Evolutionary conservation across 2,888 invertebrate species (phyloP).

Genomic region (Lasioglossum calceatum): DNA sequence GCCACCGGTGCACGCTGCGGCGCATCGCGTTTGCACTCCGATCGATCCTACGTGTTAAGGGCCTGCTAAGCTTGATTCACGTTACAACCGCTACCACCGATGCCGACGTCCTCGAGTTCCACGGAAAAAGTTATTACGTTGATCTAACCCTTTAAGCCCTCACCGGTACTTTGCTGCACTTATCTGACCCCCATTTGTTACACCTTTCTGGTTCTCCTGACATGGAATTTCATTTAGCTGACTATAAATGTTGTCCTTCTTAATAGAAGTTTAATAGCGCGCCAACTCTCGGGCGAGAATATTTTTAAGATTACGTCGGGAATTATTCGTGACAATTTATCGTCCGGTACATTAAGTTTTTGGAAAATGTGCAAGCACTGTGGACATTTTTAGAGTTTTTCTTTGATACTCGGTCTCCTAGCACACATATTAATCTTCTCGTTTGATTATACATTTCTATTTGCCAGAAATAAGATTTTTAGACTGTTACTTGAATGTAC

Average conservation of each 20-base stretch:
- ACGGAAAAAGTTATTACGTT: not conserved
- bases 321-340: not conserved
- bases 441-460: too few relatives aligned
- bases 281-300: not conserved
- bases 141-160: not conserved
- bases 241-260: not conserved
- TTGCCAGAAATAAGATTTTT: too few relatives aligned
- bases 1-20: not conserved
- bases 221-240: not conserved
- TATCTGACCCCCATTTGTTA: not conserved
- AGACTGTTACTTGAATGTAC: not conserved
- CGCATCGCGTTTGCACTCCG: slow-evolving; percentile 39
- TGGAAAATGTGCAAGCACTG: too few relatives aligned
- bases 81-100: not conserved
- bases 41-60: slow-evolving; percentile 27
- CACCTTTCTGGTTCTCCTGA: not conserved
- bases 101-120: too few relatives aligned
- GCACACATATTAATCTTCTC: not conserved
- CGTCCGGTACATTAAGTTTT: too few relatives aligned
- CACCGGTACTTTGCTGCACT: not conserved
- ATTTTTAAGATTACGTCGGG: not conserved
- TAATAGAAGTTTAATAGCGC: too few relatives aligned
- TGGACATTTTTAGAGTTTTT: not conserved
- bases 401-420: not conserved
- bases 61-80: slow-evolving; percentile 17